Conservation (phyloP, 2,797 vertebrate species). For the Myoxocephalus aenaeus region DNA sequence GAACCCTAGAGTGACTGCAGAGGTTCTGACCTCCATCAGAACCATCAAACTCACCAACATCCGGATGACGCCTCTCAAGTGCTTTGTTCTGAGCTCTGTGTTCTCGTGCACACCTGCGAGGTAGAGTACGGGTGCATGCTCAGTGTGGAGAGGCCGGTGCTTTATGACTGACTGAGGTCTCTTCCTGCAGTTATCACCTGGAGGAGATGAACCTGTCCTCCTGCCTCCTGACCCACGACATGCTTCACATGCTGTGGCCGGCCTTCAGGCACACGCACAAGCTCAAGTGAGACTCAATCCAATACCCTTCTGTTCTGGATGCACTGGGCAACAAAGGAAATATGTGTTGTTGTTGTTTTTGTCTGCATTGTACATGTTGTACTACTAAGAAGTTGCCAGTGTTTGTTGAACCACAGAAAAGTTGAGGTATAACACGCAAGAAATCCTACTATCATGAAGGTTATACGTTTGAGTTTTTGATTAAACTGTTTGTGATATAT, state of each 20-base stretch:
- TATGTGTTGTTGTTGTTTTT: not conserved
- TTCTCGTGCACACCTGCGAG: slow-evolving; percentile 84
- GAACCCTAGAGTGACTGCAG: slow-evolving; percentile 91
- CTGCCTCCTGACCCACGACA: slow-evolving; percentile 87
- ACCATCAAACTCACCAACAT: slow-evolving; percentile 86
- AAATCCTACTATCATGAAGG: no score
- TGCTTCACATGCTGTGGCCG: slow-evolving; percentile 86
- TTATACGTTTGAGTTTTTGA: no score
- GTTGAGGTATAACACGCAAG: no score
- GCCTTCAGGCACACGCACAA: slow-evolving; percentile 88
- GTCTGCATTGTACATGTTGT: no score
- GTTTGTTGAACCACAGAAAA: no score
- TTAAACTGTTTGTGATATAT: no score
- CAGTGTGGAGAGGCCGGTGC: no score
- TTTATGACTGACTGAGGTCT: not conserved
- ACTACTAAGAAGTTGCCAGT: no score
- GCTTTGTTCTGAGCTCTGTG: slow-evolving; percentile 89
- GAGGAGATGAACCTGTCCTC: slow-evolving; percentile 91
- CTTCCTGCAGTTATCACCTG: slow-evolving; percentile 76
- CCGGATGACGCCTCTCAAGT: slow-evolving; percentile 94
- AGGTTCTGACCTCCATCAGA: slow-evolving; percentile 89
- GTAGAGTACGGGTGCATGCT: slow-evolving; percentile 54
- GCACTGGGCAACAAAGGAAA: not conserved
- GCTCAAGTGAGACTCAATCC: slow-evolving; percentile 89
- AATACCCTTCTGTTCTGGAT: slow-evolving; percentile 9